Base-by-base conservation (phyloP, 1,140 invertebrate species). In the Eulimnadia texana region DNA sequence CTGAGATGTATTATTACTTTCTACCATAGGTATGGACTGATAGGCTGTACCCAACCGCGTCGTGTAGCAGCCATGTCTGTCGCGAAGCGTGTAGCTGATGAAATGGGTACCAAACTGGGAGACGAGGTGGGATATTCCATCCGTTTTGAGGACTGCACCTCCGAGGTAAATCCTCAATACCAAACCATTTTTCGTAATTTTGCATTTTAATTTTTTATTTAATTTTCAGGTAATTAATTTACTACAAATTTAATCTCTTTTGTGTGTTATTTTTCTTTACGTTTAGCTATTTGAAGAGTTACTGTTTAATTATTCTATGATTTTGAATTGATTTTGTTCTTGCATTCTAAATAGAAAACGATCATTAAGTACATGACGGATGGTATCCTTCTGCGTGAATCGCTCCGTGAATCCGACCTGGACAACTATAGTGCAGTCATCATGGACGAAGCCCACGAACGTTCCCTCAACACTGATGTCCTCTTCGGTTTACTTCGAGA, bases 361-460 rank as follows among this genome's bases (percentile, higher is more conserved):
- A 82, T 96, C 6, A 97, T 98, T 49, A 98, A 98, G 74, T 98
- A 98, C 71, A 98, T 98, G 94, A 99, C 96, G 0, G 96, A 99
- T 74, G 96, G 96, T 78, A 99, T 99, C 68, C 73, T 99, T 53
- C 75, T 99, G 3, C 77, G 95, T 62, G 96, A 99, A 73, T 96
- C 93, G 61, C 78, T 99, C 20, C 76, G 93, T 1, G 95, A 98
- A 70, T 83, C 92, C 0, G 94, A 98, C 73, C 75, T 99, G 52
- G 95, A 98, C 70, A 82, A 93, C 69, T 99, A 99, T 75, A 89
- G 90, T 68, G 92, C 90, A 0, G 81, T 99, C 58, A 98, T 99
- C 56, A 98, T 98, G 95, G 96, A 99, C 72, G 96, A 99, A 80
- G 96, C 96, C 68, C 95, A 99, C 73, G 96, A 99, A 76, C 74